Percentiles rank a stretch among this genome's conserved stretches.
phyloP scores from a whole-genome alignment of 2,888 invertebrate genomes.

The Microdon myrmicae region DNA sequence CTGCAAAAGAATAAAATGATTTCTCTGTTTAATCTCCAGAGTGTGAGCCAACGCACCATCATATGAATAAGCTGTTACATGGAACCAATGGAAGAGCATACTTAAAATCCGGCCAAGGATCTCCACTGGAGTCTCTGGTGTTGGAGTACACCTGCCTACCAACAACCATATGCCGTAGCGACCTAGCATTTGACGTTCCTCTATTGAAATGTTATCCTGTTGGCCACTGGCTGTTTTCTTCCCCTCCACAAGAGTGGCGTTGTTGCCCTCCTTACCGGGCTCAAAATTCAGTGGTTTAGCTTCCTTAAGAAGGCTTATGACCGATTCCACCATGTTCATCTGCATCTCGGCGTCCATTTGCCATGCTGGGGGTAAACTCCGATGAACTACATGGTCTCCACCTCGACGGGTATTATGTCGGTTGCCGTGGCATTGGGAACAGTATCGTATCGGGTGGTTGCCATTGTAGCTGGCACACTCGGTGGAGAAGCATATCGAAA shows the following conservation, averaged over 20 bases:
- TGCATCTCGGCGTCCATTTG: conserved; percentile 91
- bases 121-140: conserved; percentile 79
- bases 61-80: conserved; percentile 95
- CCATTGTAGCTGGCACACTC: conserved; percentile 97
- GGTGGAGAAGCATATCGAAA: conserved; percentile 95
- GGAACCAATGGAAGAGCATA: conserved; percentile 99
- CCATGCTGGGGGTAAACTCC: conserved; percentile 86
- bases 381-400: conserved; percentile 90
- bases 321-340: conserved; percentile 92
- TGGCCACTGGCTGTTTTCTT: conserved; percentile 65
- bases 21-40: not conserved
- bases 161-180: conserved; percentile 97
- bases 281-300: conserved; percentile 84
- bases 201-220: conserved; percentile 78
- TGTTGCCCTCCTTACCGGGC: conserved; percentile 67
- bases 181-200: conserved; percentile 89
- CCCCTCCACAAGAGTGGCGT: conserved; percentile 65
- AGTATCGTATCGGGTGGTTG: conserved; percentile 94
- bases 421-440: conserved; percentile 88
- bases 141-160: conserved; percentile 90
- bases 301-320: conserved; percentile 91
- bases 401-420: conserved; percentile 89
- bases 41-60: conserved; percentile 74
- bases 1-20: conserved; percentile 35
- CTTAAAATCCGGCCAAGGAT: conserved; percentile 90